Conservation (phyloP, 2,797 vertebrate genomes). For the Enteromius argenteus region DNA sequence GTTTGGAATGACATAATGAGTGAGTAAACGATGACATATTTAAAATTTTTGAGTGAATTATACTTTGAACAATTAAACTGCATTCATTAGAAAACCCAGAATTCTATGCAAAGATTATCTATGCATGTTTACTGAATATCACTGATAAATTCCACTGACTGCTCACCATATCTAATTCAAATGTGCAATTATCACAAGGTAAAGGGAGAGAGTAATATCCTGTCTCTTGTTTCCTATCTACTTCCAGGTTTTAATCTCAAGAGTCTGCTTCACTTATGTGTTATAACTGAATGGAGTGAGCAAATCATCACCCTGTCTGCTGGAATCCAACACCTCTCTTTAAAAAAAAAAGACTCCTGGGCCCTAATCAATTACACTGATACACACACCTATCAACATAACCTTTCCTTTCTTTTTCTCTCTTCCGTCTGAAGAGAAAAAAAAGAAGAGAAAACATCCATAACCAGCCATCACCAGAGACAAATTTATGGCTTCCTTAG, state of each 20-base stretch:
- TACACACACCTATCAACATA: slow-evolving; percentile 62
- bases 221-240: slow-evolving; percentile 26
- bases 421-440: slow-evolving; percentile 58
- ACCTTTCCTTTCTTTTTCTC: slow-evolving; percentile 57
- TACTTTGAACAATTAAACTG: slow-evolving; percentile 9
- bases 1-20: not conserved
- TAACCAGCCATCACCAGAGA: slow-evolving; percentile 78
- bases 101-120: not conserved
- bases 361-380: slow-evolving; percentile 72
- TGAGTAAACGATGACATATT: not conserved
- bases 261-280: slow-evolving; percentile 39
- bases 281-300: slow-evolving; percentile 34
- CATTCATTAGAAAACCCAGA: not conserved
- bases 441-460: slow-evolving; percentile 72
- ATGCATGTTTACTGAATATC: not conserved
- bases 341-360: slow-evolving; percentile 59
- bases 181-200: not conserved
- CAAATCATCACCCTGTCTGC: slow-evolving; percentile 49
- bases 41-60: not conserved
- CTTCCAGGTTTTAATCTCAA: slow-evolving; percentile 21
- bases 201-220: slow-evolving; percentile 4
- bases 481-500: slow-evolving; percentile 85
- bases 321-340: slow-evolving; percentile 56
- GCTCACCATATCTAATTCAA: slow-evolving; percentile 1
- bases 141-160: not conserved